A percentile compares a stretch with the other conserved stretches of the same genome.
These are phyloP conservation scores for Chelonus insularis DNA, from an alignment of 1,140 invertebrate species.

Conservation along the genomic window DNA sequence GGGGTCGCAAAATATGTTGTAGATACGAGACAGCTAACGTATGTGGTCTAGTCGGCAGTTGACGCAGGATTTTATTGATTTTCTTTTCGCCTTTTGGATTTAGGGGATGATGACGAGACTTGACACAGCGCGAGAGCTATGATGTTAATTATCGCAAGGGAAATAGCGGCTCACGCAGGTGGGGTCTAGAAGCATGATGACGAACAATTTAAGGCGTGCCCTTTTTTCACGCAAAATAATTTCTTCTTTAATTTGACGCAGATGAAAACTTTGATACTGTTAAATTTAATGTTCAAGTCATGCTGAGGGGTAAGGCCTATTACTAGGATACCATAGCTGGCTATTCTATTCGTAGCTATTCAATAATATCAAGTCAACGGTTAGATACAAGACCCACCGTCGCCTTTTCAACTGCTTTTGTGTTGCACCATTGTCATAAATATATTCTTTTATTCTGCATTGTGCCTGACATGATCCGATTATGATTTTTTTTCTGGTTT, in stretches of 20 bases:
- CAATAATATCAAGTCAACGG: constrained; percentile 11
- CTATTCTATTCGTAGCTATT: neutral
- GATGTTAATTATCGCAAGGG: constrained; percentile 18
- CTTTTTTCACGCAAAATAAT: neutral
- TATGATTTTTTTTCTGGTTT: constrained; percentile 7
- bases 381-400: neutral
- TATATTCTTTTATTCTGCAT: constrained; percentile 9
- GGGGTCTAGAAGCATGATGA: constrained; percentile 4
- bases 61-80: constrained; percentile 22
- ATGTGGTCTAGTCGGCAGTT: constrained; percentile 21
- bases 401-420: neutral
- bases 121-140: neutral
- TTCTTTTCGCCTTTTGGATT: constrained; percentile 17
- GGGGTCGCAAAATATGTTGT: constrained; percentile 18
- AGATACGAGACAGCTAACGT: constrained; percentile 16
- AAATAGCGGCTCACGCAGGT: constrained; percentile 12
- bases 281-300: neutral
- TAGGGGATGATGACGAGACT: neutral
- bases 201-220: constrained; percentile 4
- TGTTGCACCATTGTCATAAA: constrained; percentile 4
- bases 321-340: too few relatives aligned
- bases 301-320: too few relatives aligned
- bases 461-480: constrained; percentile 17
- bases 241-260: neutral
- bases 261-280: neutral